phyloP scores from a whole-genome alignment of 30 jellyfish, hydroid and myxozoan species.

The Thelohanellus kitauei region DNA sequence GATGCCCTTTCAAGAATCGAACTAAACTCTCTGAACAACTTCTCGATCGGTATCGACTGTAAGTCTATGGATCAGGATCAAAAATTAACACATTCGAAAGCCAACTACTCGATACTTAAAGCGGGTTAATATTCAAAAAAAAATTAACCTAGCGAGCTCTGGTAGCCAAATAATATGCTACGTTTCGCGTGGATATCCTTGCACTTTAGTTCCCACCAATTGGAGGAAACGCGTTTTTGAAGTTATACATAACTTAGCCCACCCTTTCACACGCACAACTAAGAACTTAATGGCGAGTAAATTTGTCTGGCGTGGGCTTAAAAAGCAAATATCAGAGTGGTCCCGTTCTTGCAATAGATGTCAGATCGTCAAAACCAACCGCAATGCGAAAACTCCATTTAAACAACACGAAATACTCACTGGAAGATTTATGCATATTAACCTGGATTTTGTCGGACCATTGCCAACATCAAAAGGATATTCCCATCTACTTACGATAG shows the following conservation, averaged over 20 bases:
- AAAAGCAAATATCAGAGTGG: slow-evolving; percentile 8
- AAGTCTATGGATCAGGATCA: slow-evolving; percentile 4
- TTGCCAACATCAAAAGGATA: slow-evolving; percentile 8
- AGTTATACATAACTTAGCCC: too few species aligned
- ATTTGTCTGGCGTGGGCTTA: slow-evolving; percentile 8
- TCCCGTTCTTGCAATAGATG: too few species aligned
- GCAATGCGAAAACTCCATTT: slow-evolving; percentile 4
- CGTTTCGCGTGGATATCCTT: slow-evolving; percentile 8
- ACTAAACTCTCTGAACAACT: background rate
- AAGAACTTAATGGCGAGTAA: too few species aligned
- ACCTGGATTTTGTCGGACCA: slow-evolving; percentile 13
- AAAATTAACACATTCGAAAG: too few species aligned
- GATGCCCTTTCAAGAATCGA: slow-evolving; percentile 12
- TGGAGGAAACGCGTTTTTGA: too few species aligned
- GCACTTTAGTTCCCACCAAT: too few species aligned
- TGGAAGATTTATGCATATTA: slow-evolving; percentile 8
- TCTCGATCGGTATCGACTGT: slow-evolving; percentile 1
- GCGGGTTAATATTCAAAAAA: too few species aligned
- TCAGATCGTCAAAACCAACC: too few species aligned
- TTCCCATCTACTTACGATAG: slow-evolving; percentile 5
- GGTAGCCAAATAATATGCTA: slow-evolving; percentile 2
- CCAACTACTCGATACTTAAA: too few species aligned
- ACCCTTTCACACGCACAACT: too few species aligned
- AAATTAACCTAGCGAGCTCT: slow-evolving; percentile 1
- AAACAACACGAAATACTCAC: slow-evolving; percentile 5